Conservation (phyloP, 2,888 invertebrate species). For the Colostygia pectinataria region DNA sequence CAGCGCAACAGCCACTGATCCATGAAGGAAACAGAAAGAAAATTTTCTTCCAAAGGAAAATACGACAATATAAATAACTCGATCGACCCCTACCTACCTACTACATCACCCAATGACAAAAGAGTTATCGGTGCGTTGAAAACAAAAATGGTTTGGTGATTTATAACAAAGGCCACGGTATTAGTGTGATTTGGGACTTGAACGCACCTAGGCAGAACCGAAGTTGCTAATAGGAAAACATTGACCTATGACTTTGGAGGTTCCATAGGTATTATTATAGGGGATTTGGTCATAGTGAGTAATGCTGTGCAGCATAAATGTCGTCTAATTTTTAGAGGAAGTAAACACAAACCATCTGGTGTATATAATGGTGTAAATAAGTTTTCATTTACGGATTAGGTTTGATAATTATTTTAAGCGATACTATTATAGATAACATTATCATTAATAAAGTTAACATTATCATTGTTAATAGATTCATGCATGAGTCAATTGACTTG, state of each 20-base stretch:
- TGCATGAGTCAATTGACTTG: no score
- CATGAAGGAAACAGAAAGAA: conserved; percentile 82
- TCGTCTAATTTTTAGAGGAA: no score
- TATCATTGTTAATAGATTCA: no score
- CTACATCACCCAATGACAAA: conserved; percentile 83
- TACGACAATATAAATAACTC: conserved; percentile 82
- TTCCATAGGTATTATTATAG: no score
- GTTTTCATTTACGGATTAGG: no score
- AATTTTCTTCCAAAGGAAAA: conserved; percentile 79
- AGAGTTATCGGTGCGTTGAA: conserved; percentile 84
- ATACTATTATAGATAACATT: no score
- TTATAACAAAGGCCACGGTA: conserved; percentile 64
- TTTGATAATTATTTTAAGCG: no score
- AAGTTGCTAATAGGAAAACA: conserved; percentile 18
- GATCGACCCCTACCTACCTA: conserved; percentile 74
- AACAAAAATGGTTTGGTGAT: conserved; percentile 82
- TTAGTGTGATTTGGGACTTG: conserved; percentile 59
- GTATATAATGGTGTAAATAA: no score
- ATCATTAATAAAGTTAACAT: no score
- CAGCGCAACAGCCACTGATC: conserved; percentile 76
- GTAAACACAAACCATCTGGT: no score
- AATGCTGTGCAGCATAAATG: no score
- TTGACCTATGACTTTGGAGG: conserved; percentile 11
- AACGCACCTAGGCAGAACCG: conserved; percentile 25
- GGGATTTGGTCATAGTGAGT: no score